phyloP scores from a whole-genome alignment of 2,888 invertebrate genomes.

The Fragum whitleyi region DNA sequence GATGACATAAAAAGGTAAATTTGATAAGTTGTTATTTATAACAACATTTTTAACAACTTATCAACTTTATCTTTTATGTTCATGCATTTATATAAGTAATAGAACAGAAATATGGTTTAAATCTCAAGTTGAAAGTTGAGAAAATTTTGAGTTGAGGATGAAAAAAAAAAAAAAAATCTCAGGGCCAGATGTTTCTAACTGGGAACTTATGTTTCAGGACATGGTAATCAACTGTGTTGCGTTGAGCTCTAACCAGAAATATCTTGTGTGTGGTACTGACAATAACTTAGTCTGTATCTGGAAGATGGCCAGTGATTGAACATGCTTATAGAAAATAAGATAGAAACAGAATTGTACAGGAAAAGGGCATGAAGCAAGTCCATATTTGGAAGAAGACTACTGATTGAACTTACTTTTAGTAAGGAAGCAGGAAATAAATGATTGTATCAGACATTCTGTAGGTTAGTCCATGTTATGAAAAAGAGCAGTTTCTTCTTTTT shows the following conservation, averaged over 20 bases:
- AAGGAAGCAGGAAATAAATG: background rate
- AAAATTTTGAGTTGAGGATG: too few relatives aligned
- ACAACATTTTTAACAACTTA: too few relatives aligned
- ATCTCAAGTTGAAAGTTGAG: too few relatives aligned
- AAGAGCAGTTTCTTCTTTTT: conserved; percentile 10
- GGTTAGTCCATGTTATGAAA: background rate
- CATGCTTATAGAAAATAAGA: background rate
- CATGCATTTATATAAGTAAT: too few relatives aligned
- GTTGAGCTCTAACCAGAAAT: conserved; percentile 68
- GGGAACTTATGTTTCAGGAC: conserved; percentile 5
- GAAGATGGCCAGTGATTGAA: conserved; percentile 57
- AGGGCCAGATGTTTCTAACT: too few relatives aligned
- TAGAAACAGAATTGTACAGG: background rate
- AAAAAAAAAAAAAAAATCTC: too few relatives aligned
- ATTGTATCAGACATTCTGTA: background rate
- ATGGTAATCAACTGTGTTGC: conserved; percentile 77
- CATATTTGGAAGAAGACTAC: background rate
- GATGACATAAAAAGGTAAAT: too few relatives aligned
- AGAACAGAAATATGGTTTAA: too few relatives aligned
- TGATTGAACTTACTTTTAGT: background rate
- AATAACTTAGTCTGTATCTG: conserved; percentile 82
- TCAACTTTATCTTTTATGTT: too few relatives aligned
- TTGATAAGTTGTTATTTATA: too few relatives aligned
- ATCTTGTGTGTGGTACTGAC: conserved; percentile 79
- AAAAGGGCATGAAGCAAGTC: background rate